Evolutionary conservation across 2,113 vertebrate genomes (phyloP).

Genomic region (Anthoscopus minutus): DNA sequence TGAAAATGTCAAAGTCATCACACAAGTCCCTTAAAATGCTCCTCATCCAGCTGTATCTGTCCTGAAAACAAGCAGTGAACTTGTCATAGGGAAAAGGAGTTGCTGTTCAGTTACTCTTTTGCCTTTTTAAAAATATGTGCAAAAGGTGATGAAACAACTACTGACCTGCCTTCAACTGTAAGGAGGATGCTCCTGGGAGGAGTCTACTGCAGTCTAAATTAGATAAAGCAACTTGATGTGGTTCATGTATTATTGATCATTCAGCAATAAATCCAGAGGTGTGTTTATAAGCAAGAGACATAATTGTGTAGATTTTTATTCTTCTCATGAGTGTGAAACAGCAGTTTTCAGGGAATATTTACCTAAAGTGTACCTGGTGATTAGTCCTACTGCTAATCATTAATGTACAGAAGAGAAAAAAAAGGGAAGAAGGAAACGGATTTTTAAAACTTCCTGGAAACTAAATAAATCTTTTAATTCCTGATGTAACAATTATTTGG

Average conservation of each 20-base stretch:
- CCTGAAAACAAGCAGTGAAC: background rate
- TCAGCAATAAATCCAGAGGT: background rate
- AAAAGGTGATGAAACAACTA: background rate
- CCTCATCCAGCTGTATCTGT: background rate
- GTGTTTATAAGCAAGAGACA: background rate
- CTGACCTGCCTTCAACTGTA: background rate
- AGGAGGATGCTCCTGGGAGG: background rate
- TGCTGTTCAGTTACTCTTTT: background rate
- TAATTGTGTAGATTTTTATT: background rate
- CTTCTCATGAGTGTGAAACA: background rate
- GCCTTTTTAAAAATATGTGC: background rate
- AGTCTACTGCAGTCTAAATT: background rate
- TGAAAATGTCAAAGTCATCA: background rate
- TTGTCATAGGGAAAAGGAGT: background rate
- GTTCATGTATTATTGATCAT: background rate
- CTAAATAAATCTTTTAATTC: background rate
- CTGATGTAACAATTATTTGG: background rate
- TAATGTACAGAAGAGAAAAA: background rate
- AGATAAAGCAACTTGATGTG: background rate
- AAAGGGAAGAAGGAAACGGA: background rate
- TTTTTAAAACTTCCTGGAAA: background rate
- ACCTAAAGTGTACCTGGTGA: background rate
- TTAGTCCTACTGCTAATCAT: background rate
- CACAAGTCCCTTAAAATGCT: background rate
- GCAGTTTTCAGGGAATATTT: background rate